Conservation (phyloP, 2,888 invertebrate species). For the Patella pellucida region DNA sequence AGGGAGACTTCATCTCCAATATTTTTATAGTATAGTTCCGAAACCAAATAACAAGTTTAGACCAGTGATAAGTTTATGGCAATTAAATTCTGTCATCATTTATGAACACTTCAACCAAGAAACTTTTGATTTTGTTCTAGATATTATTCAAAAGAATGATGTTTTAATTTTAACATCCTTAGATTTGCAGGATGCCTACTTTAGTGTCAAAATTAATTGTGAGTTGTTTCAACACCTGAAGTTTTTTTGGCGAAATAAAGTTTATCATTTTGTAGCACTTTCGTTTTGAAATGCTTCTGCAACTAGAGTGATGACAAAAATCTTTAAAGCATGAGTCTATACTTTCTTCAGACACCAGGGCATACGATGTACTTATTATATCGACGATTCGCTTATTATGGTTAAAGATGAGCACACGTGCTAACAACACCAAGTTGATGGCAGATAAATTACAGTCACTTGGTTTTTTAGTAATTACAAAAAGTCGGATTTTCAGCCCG, state of each 20-base stretch:
- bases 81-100: constrained; percentile 11
- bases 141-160: constrained; percentile 20
- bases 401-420: not conserved
- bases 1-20: constrained; percentile 6
- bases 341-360: constrained; percentile 13
- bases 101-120: constrained; percentile 22
- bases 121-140: constrained; percentile 8
- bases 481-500: constrained; percentile 10
- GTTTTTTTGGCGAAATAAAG: constrained; percentile 16
- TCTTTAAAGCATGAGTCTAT: constrained; percentile 9
- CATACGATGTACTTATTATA: constrained; percentile 3
- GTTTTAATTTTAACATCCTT: constrained; percentile 8
- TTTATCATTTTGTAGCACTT: constrained; percentile 5
- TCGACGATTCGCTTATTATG: constrained; percentile 15
- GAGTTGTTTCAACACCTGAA: constrained; percentile 6
- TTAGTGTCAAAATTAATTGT: constrained; percentile 17
- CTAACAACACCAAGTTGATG: not conserved
- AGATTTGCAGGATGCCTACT: constrained; percentile 23
- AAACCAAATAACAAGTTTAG: constrained; percentile 11
- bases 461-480: constrained; percentile 9
- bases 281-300: constrained; percentile 16
- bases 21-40: not conserved
- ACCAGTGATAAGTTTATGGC: constrained; percentile 21
- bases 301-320: constrained; percentile 19
- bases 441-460: not conserved